Evolutionary conservation across 2,888 invertebrate species (phyloP), one percentile per base, ranked within the genome.

Genomic region (Papilio gigon): DNA sequence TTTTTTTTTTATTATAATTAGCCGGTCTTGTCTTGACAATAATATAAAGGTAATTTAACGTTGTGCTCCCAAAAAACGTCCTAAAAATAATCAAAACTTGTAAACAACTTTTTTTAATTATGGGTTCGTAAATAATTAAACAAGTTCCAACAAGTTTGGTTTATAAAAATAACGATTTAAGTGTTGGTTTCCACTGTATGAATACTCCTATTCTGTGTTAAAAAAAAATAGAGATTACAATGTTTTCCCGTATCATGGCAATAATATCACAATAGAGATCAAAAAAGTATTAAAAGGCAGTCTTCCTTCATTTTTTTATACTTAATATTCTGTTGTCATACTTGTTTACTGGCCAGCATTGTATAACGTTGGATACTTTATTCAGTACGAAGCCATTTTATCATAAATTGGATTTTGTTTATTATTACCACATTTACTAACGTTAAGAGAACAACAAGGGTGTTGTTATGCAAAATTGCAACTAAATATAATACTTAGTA

Each of bases 381-480:
- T 56, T 30, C 30, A 56, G 0, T 56, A 56, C n/a, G 53, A 56
- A 56, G 53, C 53, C 53, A 56, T 56, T 56, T 17, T 17, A 30
- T 56, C 30, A 56, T 56, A 56, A 56, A 56, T 56, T 56, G 53
- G 53, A 56, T 56, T 56, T 56, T 14, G n/a, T 56, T 30, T 56
- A 30, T 50, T 50, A 50, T 53, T 53, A n/a, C n/a, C 25, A n/a
- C 53, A 47, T 56, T 53, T n/a, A 27, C 8, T 53, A 27, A 27
- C 27, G 53, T 27, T 56, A 30, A n/a, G 53, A 56, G 30, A 56
- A 30, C 27, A 56, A 47, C 22, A 17, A 56, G 25, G 27, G 20
- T 50, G 8, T 5, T 27, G 53, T 53, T 53, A 53, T 53, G 53
- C n/a, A 53, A n/a, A 53, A n/a, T 53, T 53, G 27, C 17, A 27